These are phyloP conservation scores for Oppia nitens DNA, from an alignment of 1,140 invertebrate species.

Conservation along the genomic window DNA sequence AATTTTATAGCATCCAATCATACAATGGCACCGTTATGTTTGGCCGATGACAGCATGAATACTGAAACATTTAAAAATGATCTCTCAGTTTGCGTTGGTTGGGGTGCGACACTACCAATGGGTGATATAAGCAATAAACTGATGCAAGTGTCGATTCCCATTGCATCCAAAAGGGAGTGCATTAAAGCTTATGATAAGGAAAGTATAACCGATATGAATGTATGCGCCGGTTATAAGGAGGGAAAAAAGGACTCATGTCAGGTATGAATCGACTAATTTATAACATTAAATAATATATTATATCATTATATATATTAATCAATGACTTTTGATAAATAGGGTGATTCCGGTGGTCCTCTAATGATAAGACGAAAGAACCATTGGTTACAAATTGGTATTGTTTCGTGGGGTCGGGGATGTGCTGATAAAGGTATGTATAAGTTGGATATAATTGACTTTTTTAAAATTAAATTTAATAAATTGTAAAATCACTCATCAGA, in stretches of 20 bases:
- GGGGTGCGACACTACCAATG: slow-evolving; percentile 15
- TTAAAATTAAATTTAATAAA: too few relatives aligned
- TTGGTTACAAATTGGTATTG: slow-evolving; percentile 39
- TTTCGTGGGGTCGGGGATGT: slow-evolving; percentile 58
- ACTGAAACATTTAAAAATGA: slow-evolving; percentile 28
- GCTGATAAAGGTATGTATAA: too few relatives aligned
- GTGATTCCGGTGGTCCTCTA: slow-evolving; percentile 16
- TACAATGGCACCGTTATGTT: slow-evolving; percentile 67
- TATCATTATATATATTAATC: not conserved
- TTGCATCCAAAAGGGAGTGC: slow-evolving; percentile 24
- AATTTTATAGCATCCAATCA: slow-evolving; percentile 50
- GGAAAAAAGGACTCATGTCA: slow-evolving; percentile 26
- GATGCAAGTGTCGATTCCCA: slow-evolving; percentile 21
- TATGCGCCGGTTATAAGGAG: slow-evolving; percentile 26
- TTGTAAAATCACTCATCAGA: too few relatives aligned
- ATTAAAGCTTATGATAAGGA: slow-evolving; percentile 14
- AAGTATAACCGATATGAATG: slow-evolving; percentile 24
- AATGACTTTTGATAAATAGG: not conserved
- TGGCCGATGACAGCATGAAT: slow-evolving; percentile 40
- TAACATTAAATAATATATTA: not conserved
- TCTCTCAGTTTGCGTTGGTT: slow-evolving; percentile 1
- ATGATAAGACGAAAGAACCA: slow-evolving; percentile 40
- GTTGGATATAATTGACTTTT: too few relatives aligned
- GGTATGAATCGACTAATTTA: slow-evolving; percentile 15
- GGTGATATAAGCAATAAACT: slow-evolving; percentile 12